Evolutionary conservation across 2,113 vertebrate species (phyloP), one percentile per base, ranked within the genome.

Genomic region (Leiothrix lutea): DNA sequence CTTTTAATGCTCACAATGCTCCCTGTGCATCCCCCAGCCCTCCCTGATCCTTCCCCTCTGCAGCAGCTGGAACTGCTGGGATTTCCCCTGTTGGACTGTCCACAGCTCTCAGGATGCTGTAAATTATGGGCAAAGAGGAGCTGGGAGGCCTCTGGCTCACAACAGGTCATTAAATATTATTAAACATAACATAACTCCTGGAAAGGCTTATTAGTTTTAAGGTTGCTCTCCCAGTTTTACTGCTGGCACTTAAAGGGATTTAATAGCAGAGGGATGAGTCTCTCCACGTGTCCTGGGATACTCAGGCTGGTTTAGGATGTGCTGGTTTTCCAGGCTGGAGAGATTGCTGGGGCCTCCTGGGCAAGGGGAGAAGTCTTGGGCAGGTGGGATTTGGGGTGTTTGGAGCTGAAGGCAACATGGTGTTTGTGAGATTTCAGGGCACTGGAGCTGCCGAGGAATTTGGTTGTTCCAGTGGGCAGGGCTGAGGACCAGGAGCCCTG

Each of bases 131-230:
- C 75, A 51, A 96, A 88, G 5, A 44, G 92, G 90, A 97, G 80
- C 95, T 86, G n/a, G 35, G 57, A 92, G 93, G 74, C 94, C 94
- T 94, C 90, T 80, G 94, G 89, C 93, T 74, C 53, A 29, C 88
- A 48, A 80, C 72, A 66, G 93, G 81, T 78, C 96, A 82, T 97
- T 96, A 97, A 95, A 94, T 74, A 36, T 96, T 95, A 95, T 97
- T 95, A 97, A 98, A 85, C 79, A 31, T 80, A 97, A 83, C 80
- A 16, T 80, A 72, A 91, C 74, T 95, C 90, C 95, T 88, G 93
- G 60, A 91, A 97, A 95, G 92, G 78, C 58, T 97, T 6, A 5
- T 26, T 35, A 1, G 35, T 6, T 71, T 83, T 70, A 71, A 24
- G 11, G 65, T 23, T 64, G 81, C 86, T 86, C 91, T 90, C 95